A percentile compares a stretch with the other conserved stretches of the same genome.
Evolutionary conservation across 2,113 vertebrate species (phyloP).

Genomic region (Oplegnathus fasciatus): DNA sequence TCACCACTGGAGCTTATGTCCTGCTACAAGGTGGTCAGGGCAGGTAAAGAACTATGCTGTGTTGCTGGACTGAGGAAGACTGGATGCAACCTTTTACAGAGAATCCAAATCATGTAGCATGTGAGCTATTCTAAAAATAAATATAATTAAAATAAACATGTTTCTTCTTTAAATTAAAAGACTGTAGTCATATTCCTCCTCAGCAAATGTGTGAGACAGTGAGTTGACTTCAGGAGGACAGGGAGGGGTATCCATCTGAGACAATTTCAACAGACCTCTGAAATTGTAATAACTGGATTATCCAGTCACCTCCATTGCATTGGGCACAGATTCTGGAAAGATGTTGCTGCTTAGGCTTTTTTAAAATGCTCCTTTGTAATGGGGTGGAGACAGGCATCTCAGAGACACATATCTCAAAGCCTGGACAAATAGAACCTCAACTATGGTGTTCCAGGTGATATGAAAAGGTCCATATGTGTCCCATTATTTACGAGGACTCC

Average conservation of each 20-base stretch:
- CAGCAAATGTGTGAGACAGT: not conserved
- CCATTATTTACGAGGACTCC: not conserved
- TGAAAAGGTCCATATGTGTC: not conserved
- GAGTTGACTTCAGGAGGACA: not conserved
- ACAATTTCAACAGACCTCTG: not conserved
- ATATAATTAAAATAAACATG: conserved; percentile 12
- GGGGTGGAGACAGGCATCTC: too few relatives aligned
- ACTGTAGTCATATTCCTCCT: not conserved
- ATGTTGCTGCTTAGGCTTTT: not conserved
- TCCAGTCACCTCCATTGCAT: too few relatives aligned
- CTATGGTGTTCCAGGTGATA: too few relatives aligned
- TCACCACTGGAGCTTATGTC: conserved; percentile 10
- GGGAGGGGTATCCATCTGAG: not conserved
- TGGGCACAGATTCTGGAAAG: not conserved
- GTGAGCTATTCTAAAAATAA: conserved; percentile 61
- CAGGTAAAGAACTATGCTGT: not conserved
- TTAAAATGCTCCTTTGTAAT: not conserved
- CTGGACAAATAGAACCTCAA: too few relatives aligned
- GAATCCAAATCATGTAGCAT: conserved; percentile 67
- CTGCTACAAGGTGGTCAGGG: not conserved
- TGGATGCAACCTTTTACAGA: conserved; percentile 33
- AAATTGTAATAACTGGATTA: not conserved
- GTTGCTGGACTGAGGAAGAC: conserved; percentile 4
- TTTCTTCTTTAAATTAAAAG: conserved; percentile 2
- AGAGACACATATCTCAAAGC: too few relatives aligned